Conservation (phyloP, 1,140 invertebrate species). For the Danaus plexippus region DNA sequence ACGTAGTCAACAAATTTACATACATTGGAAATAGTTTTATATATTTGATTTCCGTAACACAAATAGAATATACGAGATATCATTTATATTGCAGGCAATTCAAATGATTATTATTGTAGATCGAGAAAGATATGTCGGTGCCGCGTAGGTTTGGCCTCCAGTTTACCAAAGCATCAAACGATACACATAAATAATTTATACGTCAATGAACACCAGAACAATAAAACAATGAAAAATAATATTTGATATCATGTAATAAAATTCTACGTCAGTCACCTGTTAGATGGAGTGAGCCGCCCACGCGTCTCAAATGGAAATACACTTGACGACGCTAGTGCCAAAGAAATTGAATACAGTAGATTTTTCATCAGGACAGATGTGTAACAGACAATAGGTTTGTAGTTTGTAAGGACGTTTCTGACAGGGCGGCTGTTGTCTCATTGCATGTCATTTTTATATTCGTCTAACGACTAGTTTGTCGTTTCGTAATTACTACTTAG, state of each 20-base stretch:
- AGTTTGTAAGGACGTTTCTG: constrained; percentile 46
- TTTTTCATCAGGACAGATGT: constrained; percentile 54
- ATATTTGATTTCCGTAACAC: constrained; percentile 7
- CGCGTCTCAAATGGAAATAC: constrained; percentile 57
- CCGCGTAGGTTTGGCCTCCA: constrained; percentile 18
- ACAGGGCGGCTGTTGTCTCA: constrained; percentile 24
- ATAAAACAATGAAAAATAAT: constrained; percentile 56
- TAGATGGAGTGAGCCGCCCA: constrained; percentile 48
- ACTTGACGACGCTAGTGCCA: constrained; percentile 53
- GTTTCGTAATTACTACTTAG: constrained; percentile 5
- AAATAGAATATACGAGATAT: constrained; percentile 1
- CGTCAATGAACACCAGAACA: constrained; percentile 38
- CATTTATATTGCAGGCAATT: constrained; percentile 7
- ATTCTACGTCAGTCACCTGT: constrained; percentile 55
- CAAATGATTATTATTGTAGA: constrained; percentile 10
- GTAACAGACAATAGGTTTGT: constrained; percentile 55
- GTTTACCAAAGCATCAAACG: constrained; percentile 16
- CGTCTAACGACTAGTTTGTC: not conserved
- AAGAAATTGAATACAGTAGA: constrained; percentile 63
- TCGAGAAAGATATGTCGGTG: constrained; percentile 15
- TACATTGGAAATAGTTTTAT: not conserved
- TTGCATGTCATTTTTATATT: constrained; percentile 1
- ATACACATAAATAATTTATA: constrained; percentile 32
- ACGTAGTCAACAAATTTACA: not conserved
- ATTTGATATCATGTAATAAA: constrained; percentile 54